Conservation (phyloP, 1,140 invertebrate species). For the Neomicropteryx cornuta region DNA sequence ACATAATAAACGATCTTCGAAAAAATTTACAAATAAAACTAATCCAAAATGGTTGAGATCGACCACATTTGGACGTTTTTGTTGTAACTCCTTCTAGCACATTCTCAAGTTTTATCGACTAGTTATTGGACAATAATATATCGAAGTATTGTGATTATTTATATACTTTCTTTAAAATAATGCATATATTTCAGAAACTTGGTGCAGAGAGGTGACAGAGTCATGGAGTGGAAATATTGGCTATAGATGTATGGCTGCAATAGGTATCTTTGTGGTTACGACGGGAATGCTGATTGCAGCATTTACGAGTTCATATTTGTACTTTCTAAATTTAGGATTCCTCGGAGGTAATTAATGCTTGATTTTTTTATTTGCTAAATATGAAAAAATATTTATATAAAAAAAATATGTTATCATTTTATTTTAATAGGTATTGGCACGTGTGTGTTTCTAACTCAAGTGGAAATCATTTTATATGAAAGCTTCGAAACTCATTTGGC, state of each 20-base stretch:
- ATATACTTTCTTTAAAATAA: too few species aligned
- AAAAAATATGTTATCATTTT: slow-evolving; percentile 5
- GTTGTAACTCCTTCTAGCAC: too few species aligned
- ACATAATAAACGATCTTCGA: too few species aligned
- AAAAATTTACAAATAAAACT: too few species aligned
- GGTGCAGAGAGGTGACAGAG: slow-evolving; percentile 35
- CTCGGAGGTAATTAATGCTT: slow-evolving; percentile 21
- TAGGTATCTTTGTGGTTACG: slow-evolving; percentile 24
- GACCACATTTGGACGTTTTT: too few species aligned
- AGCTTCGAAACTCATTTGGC: slow-evolving; percentile 29
- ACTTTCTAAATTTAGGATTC: slow-evolving; percentile 27
- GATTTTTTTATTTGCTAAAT: background rate
- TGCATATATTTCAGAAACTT: slow-evolving; percentile 38
- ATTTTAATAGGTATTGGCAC: slow-evolving; percentile 30
- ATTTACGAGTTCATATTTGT: slow-evolving; percentile 20
- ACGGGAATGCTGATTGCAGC: slow-evolving; percentile 22
- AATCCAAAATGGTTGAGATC: too few species aligned
- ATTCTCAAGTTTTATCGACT: too few species aligned
- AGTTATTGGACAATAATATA: too few species aligned
- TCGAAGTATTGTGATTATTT: too few species aligned
- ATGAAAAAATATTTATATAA: background rate
- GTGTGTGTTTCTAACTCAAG: slow-evolving; percentile 32
- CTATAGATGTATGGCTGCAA: slow-evolving; percentile 25
- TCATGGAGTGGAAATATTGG: slow-evolving; percentile 29
- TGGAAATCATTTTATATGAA: slow-evolving; percentile 33